A percentile compares a stretch with the other conserved stretches of the same genome.
These are phyloP conservation scores for Brachyhypopomus occidentalis DNA, from an alignment of 2,113 vertebrate species.

Conservation along the genomic window DNA sequence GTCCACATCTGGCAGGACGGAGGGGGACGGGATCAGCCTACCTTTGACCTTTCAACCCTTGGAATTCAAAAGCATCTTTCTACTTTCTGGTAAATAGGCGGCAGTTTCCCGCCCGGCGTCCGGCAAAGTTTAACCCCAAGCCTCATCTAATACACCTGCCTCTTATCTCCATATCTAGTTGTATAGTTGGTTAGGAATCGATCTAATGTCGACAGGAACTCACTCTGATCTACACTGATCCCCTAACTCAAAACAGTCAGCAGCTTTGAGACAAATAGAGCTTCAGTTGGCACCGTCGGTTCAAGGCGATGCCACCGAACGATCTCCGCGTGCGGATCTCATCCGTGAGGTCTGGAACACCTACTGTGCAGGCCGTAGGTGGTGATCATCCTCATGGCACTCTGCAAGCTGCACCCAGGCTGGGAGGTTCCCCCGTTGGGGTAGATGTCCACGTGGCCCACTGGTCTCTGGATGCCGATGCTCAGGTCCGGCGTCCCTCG, in stretches of 20 bases:
- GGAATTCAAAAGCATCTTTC: too few species aligned
- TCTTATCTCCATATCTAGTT: constrained; percentile 41
- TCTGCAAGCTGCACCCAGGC: constrained; percentile 89
- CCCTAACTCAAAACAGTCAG: too few species aligned
- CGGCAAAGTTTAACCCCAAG: neutral
- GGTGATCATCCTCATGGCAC: constrained; percentile 85
- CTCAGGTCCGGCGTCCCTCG: constrained; percentile 91
- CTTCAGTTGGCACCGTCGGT: too few species aligned
- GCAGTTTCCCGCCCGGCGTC: neutral
- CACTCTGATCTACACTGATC: too few species aligned
- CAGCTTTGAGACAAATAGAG: neutral
- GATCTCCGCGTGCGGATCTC: neutral
- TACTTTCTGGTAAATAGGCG: too few species aligned
- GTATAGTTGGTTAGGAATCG: too few species aligned
- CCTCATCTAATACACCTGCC: too few species aligned
- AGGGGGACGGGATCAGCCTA: constrained; percentile 32
- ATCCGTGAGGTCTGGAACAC: neutral
- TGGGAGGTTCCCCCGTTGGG: constrained; percentile 96
- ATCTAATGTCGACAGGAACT: too few species aligned
- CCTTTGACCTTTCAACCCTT: too few species aligned
- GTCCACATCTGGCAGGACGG: constrained; percentile 81
- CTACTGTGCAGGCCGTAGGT: constrained; percentile 84
- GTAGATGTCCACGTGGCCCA: constrained; percentile 96
- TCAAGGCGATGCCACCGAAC: too few species aligned
- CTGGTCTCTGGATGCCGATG: constrained; percentile 94